Evolutionary conservation across 2,113 vertebrate species (phyloP), one percentile per base, ranked within the genome.

Genomic region (Circaetus cinerascens): DNA sequence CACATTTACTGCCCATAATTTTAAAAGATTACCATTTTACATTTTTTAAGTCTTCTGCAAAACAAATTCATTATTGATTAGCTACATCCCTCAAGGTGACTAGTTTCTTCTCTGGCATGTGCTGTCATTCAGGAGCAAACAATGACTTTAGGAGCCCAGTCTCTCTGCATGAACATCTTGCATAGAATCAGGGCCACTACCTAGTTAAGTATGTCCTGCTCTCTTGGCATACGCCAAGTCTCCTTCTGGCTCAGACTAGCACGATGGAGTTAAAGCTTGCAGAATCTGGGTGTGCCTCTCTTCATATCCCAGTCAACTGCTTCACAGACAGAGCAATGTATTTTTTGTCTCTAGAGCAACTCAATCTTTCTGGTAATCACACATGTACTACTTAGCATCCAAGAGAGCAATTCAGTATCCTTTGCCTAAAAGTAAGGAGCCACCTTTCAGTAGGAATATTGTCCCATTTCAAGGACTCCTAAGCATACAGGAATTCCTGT

Each of bases 401-500:
- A 94, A 93, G 76, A 82, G 8, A 85, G 69, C 40, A 86, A 67
- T 64, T 91, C 68, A 66, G 68, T 60, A 84, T 86, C 76, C 64
- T 79, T 68, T 90, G 32, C 55, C 51, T 74, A 87, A 85, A 93
- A 88, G 46, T 63, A 86, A 57, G 87, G 86, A 97, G 79, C 69
- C 89, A 96, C 86, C 53, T 95, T 95, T 97, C 94, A 14, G 8
- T 95, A 85, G 90, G 95, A 96, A 84, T 81, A 82, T 90, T 97
- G 96, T 98, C 95, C 48, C 38, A 30, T 83, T 97, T 97, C 96
- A 97, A 98, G 95, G 86, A 97, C 93, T 97, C 64, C 67, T 95
- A 94, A 95, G 80, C 66, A 88, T 51, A 97, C 93, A 97, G 92
- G 89, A 98, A 98, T 98, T 97, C 96, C 94, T 97, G 92, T 93